phyloP scores from a whole-genome alignment of 2,113 vertebrate species.

The Lophura nycthemera region DNA sequence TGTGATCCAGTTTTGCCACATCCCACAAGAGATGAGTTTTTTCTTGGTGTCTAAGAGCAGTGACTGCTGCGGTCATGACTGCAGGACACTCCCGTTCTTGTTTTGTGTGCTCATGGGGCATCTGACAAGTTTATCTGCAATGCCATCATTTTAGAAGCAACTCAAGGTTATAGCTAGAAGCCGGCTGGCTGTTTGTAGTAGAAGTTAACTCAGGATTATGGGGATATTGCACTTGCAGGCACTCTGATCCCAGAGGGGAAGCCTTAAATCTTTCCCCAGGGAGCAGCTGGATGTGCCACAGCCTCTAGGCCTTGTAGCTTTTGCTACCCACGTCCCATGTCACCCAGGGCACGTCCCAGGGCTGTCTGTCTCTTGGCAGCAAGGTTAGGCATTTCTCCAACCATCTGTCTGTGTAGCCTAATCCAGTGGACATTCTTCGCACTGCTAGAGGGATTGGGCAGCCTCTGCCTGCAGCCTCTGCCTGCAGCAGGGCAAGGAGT shows the following conservation, averaged over 20 bases:
- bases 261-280: neutral
- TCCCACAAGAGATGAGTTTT: neutral
- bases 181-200: neutral
- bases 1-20: conserved; percentile 2
- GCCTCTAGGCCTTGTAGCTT: neutral
- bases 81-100: neutral
- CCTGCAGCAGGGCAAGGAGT: neutral
- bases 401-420: fast-evolving
- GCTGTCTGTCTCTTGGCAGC: neutral
- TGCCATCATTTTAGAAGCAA: neutral
- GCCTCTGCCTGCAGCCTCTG: neutral
- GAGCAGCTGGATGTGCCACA: neutral
- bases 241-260: neutral
- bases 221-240: neutral
- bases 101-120: neutral
- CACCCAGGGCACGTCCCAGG: neutral
- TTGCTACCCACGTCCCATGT: fast-evolving
- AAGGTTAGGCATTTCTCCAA: neutral
- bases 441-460: neutral
- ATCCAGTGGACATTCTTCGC: fast-evolving
- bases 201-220: neutral
- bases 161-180: neutral
- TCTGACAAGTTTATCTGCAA: neutral
- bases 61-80: neutral
- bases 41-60: neutral